These are phyloP conservation scores for Centropus bengalensis DNA, from an alignment of 2,113 vertebrate species.

Conservation along the genomic window DNA sequence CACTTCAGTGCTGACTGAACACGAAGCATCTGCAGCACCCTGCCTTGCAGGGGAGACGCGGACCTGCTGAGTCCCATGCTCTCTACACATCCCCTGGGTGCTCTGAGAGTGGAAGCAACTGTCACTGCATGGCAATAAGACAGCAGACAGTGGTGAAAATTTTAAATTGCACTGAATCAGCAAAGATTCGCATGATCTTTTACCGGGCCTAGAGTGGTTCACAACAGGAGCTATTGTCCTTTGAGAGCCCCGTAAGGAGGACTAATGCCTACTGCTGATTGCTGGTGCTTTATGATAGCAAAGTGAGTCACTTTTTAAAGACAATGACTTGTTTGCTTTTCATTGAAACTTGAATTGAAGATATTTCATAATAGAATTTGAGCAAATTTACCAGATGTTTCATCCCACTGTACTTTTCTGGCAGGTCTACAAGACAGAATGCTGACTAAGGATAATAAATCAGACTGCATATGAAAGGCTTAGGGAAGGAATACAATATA, in stretches of 20 bases:
- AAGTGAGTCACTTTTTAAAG: slow-evolving; percentile 60
- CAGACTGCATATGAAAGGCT: slow-evolving; percentile 52
- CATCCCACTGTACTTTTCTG: slow-evolving; percentile 67
- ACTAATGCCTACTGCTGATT: background rate
- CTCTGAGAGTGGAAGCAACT: background rate
- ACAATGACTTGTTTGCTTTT: slow-evolving; percentile 75
- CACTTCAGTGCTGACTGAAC: background rate
- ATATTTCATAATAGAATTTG: slow-evolving; percentile 74
- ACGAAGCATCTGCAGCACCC: background rate
- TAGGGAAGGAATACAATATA: slow-evolving; percentile 52
- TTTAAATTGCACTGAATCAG: background rate
- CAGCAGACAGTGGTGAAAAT: background rate
- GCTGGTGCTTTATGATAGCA: slow-evolving; percentile 33
- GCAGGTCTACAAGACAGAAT: slow-evolving; percentile 63
- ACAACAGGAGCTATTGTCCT: background rate
- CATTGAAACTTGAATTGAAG: slow-evolving; percentile 66
- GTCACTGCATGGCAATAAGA: background rate
- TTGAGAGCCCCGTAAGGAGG: background rate
- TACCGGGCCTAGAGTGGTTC: background rate
- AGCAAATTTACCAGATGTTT: slow-evolving; percentile 77
- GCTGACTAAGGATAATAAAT: slow-evolving; percentile 73
- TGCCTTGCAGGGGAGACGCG: background rate
- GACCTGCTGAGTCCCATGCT: background rate
- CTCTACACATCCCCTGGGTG: background rate
- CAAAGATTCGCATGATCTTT: background rate